These are phyloP conservation scores for Agapornis canus DNA, from an alignment of 2,797 vertebrate species.

Conservation along the genomic window DNA sequence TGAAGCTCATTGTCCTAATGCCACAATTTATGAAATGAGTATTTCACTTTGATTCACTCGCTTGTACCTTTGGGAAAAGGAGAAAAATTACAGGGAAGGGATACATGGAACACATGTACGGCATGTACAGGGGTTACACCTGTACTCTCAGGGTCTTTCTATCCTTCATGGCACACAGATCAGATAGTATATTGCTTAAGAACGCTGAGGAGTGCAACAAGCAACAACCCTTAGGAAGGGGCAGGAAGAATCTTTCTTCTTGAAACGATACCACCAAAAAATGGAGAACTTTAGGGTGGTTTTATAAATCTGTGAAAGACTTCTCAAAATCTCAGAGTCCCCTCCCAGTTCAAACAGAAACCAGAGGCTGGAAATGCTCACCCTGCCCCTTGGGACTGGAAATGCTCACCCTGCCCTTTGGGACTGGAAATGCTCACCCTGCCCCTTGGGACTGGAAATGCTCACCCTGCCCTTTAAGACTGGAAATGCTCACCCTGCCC, in stretches of 20 bases:
- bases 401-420: background rate
- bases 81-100: background rate
- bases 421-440: too few species aligned
- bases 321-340: background rate
- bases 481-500: background rate
- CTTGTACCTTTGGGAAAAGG: background rate
- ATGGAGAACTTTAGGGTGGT: background rate
- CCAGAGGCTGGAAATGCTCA: background rate
- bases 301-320: background rate
- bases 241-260: background rate
- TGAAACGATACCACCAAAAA: background rate
- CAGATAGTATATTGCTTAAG: background rate
- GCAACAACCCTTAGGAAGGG: background rate
- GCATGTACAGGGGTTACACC: background rate
- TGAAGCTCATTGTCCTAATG: background rate
- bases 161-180: background rate
- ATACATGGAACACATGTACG: background rate
- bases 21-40: background rate
- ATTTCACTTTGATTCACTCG: slow-evolving; percentile 1
- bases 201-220: background rate
- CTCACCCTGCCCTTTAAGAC: background rate
- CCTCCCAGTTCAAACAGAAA: background rate
- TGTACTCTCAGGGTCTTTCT: background rate
- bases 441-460: background rate
- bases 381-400: background rate